phyloP scores from a whole-genome alignment of 37 sponge, comb jelly and placozoan species.

The Beroe forskalii region DNA sequence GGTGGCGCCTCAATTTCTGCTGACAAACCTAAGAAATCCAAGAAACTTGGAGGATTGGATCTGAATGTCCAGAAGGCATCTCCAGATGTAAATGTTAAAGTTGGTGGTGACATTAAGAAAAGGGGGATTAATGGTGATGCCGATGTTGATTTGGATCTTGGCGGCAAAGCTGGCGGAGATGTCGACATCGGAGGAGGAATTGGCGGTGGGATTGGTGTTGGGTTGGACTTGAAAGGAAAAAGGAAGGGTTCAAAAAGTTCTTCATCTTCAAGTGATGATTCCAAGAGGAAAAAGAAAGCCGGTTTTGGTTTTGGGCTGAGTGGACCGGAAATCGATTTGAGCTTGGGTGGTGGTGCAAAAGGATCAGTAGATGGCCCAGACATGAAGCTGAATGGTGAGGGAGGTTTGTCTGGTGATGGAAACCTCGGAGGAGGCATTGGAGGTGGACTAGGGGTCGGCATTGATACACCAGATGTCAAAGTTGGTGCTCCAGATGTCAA shows the following conservation, averaged over 20 bases:
- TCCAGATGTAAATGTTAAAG: conserved; percentile 3
- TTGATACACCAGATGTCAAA: not conserved
- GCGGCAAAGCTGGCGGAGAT: not conserved
- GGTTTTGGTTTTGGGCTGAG: conserved; percentile 32
- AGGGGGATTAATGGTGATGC: not conserved
- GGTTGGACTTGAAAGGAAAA: conserved; percentile 1
- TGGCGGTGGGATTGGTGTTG: not conserved
- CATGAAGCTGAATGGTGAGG: not conserved
- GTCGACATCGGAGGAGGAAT: not conserved
- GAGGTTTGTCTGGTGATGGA: not conserved
- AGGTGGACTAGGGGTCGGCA: not conserved
- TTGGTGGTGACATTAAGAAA: conserved; percentile 16
- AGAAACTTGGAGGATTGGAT: conserved; percentile 37
- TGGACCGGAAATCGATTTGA: conserved; percentile 37
- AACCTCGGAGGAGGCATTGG: conserved; percentile 3
- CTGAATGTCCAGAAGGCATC: conserved; percentile 50
- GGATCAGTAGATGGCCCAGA: conserved; percentile 12
- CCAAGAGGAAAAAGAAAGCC: not conserved
- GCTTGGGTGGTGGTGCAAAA: not conserved
- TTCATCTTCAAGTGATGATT: conserved; percentile 3
- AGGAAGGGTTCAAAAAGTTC: conserved; percentile 22
- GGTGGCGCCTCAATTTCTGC: not conserved
- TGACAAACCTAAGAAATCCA: conserved; percentile 26
- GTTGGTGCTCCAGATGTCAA: conserved; percentile 12
- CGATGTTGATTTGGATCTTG: not conserved